Base-by-base conservation (phyloP, 2,888 invertebrate genomes). In the Pristionchus arcanus region DNA sequence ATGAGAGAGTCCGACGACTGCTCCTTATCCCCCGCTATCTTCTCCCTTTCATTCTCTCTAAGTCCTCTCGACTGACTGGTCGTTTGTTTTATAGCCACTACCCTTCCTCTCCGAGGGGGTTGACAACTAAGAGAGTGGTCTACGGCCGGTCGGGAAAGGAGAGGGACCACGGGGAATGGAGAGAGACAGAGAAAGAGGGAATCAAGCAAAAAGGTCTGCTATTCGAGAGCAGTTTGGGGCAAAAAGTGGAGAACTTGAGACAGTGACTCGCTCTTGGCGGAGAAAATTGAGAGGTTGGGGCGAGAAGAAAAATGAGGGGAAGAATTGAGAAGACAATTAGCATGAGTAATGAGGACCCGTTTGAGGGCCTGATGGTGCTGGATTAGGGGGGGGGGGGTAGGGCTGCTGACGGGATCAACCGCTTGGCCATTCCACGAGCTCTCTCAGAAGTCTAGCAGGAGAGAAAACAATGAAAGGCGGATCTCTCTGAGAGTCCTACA, bases 51-150 rank as follows among this genome's bases (percentile, higher is more conserved):
- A 81, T 53, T 81, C 42, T 9, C 81, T 81, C 81, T 53, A 81
- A 81, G 81, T 81, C 81, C 49, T 71, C 71, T 34, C 71, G 31
- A 31, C 63, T 59, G 59, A 59, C 68, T 42, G 81, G 81, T 81
- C 81, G 81, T 81, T 81, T 81, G 81, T 81, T 81, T 81, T 81
- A 81, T 81, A 81, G 81, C 81, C 49, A 81, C 81, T 37, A 37
- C 68, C 37, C 74, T 21, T 77, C 74, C 68, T 68, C 68, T n/a
- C 21, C 0, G 59, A 25, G 31, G 34, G 71, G 34, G 71, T 71
- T 77, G 74, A 37, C 74, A 77, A 77, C 74, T 77, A 42, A 71
- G 71, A 13, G 66, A 66, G 66, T 28, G 66, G 66, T 66, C n/a
- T 13, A 25, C n/a, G 31, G 19, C 68, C 68, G 16, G 28, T 31